Evolutionary conservation across 2,113 vertebrate species (phyloP).

Genomic region (Gopherus flavomarginatus): DNA sequence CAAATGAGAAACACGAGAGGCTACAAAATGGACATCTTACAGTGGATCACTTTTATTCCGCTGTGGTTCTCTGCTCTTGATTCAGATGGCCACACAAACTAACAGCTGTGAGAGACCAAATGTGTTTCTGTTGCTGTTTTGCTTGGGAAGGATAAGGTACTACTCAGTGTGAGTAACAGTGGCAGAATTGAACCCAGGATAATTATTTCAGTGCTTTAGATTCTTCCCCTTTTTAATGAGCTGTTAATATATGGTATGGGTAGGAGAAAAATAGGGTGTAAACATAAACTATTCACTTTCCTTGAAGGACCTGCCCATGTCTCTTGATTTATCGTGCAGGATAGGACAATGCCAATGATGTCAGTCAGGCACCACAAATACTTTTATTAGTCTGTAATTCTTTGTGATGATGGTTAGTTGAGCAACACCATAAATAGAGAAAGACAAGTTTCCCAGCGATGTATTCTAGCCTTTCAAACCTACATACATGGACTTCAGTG

Average conservation of each 20-base stretch:
- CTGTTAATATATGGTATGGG: neutral
- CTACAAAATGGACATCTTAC: neutral
- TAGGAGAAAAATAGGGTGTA: slow-evolving; percentile 10
- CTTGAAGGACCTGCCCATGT: slow-evolving; percentile 11
- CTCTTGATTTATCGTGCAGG: neutral
- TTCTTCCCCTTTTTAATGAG: neutral
- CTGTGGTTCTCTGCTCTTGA: neutral
- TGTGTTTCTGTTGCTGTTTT: neutral
- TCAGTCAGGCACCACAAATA: slow-evolving; percentile 47
- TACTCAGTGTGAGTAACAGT: neutral
- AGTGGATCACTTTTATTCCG: neutral
- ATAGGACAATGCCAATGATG: neutral
- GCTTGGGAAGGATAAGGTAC: neutral
- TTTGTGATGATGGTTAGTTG: slow-evolving; percentile 13
- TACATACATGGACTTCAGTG: slow-evolving; percentile 54
- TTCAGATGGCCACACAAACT: slow-evolving; percentile 23
- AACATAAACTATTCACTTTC: slow-evolving; percentile 13
- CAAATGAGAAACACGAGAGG: neutral
- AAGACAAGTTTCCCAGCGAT: slow-evolving; percentile 51
- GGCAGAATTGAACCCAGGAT: neutral
- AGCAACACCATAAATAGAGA: slow-evolving; percentile 73
- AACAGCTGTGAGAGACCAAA: neutral
- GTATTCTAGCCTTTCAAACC: slow-evolving; percentile 30
- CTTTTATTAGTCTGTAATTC: slow-evolving; percentile 62
- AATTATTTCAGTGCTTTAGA: neutral